phyloP scores from a whole-genome alignment of 2,888 invertebrate genomes.

The Lydus trimaculatus region DNA sequence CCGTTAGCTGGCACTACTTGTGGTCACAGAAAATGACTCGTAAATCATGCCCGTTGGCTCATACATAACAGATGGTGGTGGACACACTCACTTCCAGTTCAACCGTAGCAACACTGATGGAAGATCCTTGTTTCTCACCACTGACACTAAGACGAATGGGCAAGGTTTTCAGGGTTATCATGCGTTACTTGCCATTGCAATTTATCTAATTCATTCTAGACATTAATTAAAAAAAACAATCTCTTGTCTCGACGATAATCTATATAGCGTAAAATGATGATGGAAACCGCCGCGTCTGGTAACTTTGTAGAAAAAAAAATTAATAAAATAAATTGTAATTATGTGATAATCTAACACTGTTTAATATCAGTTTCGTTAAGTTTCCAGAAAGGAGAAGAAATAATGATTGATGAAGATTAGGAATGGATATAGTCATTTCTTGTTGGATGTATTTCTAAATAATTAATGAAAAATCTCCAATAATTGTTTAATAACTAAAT shows the following conservation, averaged over 20 bases:
- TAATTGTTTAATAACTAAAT: not conserved
- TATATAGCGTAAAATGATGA: too few species aligned
- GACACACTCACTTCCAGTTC: constrained; percentile 32
- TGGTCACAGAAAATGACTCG: constrained; percentile 36
- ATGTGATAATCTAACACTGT: too few species aligned
- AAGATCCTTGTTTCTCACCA: constrained; percentile 50
- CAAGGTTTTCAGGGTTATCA: constrained; percentile 46
- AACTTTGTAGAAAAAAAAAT: not conserved
- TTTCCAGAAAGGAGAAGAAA: too few species aligned
- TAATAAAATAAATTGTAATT: too few species aligned
- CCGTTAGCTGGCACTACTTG: constrained; percentile 13
- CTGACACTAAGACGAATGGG: constrained; percentile 52
- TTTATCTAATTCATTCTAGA: constrained; percentile 23
- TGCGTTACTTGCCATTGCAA: constrained; percentile 40
- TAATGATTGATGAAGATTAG: too few species aligned
- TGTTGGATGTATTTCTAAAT: too few species aligned
- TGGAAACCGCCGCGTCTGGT: not conserved
- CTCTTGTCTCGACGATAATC: not conserved
- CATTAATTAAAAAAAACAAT: constrained; percentile 5
- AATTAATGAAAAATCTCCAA: not conserved
- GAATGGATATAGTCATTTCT: too few species aligned
- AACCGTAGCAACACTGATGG: constrained; percentile 47
- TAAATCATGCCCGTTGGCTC: constrained; percentile 50
- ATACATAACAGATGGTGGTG: constrained; percentile 51
- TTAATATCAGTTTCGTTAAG: too few species aligned